phyloP scores from a whole-genome alignment of 2,113 vertebrate genomes.

The Nothoprocta pentlandii region DNA sequence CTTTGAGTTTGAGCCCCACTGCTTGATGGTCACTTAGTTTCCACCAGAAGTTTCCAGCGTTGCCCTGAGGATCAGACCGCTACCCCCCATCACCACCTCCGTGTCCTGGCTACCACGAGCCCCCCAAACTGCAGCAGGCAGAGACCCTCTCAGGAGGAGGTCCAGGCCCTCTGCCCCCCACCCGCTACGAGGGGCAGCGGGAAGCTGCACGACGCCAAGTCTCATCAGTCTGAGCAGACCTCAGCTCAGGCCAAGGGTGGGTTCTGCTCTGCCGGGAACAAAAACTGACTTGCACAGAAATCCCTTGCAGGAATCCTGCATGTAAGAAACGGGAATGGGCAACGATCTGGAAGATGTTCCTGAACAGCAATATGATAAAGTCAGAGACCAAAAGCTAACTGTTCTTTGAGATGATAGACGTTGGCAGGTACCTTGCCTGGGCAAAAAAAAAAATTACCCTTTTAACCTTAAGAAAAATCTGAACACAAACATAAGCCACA shows the following conservation, averaged over 20 bases:
- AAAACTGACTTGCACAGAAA: background rate
- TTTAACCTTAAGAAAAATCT: background rate
- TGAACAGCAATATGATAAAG: background rate
- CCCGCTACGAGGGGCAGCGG: accelerated
- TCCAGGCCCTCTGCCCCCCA: background rate
- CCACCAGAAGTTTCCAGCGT: no score
- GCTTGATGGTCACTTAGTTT: background rate
- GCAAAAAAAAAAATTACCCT: background rate
- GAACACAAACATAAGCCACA: background rate
- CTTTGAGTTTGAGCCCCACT: background rate
- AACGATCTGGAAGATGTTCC: background rate
- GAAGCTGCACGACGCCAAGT: background rate
- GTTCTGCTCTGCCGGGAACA: background rate
- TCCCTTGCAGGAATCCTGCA: accelerated
- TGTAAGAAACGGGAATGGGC: background rate
- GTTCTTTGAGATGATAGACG: background rate
- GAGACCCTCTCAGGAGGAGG: accelerated
- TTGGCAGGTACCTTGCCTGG: background rate
- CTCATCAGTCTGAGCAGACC: background rate
- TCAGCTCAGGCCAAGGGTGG: background rate
- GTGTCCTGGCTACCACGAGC: accelerated
- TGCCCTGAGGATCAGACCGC: background rate
- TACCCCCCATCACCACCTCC: background rate
- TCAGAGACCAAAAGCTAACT: background rate
- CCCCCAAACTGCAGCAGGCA: background rate